Evolutionary conservation across 2,797 vertebrate genomes (phyloP).

Genomic region (Aeoliscus strigatus): DNA sequence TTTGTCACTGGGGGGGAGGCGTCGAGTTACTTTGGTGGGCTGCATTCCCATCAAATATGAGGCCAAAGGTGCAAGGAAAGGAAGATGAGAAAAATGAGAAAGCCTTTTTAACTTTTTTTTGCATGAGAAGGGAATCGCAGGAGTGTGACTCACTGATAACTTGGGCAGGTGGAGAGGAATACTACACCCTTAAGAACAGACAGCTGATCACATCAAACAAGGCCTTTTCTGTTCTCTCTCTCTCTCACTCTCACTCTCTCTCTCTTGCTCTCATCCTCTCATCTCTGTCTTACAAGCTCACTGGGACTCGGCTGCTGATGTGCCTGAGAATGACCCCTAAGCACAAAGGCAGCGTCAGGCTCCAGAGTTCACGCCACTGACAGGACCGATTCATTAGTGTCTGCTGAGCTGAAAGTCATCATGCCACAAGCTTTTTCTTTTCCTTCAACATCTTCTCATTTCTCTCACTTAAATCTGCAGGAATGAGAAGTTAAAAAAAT

Average conservation of each 20-base stretch:
- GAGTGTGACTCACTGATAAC: slow-evolving; percentile 53
- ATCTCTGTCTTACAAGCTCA: slow-evolving; percentile 53
- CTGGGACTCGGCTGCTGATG: slow-evolving; percentile 47
- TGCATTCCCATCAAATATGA: slow-evolving; percentile 30
- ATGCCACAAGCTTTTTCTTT: too few relatives aligned
- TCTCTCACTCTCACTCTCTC: slow-evolving; percentile 4
- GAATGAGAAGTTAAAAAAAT: too few relatives aligned
- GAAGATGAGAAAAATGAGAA: too few relatives aligned
- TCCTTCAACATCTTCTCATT: too few relatives aligned
- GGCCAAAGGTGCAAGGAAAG: slow-evolving; percentile 27
- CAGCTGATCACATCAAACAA: slow-evolving; percentile 52
- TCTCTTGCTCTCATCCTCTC: slow-evolving; percentile 32
- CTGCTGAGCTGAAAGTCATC: slow-evolving; percentile 60
- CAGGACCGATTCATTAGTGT: slow-evolving; percentile 72
- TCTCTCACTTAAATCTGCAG: slow-evolving; percentile 11
- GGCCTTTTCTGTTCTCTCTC: slow-evolving; percentile 24
- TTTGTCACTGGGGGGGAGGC: slow-evolving; percentile 68
- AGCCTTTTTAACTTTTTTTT: too few relatives aligned
- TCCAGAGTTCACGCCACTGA: slow-evolving; percentile 58
- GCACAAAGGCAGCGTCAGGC: slow-evolving; percentile 47
- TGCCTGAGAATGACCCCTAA: slow-evolving; percentile 61
- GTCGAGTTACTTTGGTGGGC: slow-evolving; percentile 39
- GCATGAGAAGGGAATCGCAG: too few relatives aligned
- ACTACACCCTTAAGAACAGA: slow-evolving; percentile 32
- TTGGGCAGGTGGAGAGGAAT: slow-evolving; percentile 46